Evolutionary conservation across 2,888 invertebrate genomes (phyloP).

Genomic region (Brassicogethes aeneus): DNA sequence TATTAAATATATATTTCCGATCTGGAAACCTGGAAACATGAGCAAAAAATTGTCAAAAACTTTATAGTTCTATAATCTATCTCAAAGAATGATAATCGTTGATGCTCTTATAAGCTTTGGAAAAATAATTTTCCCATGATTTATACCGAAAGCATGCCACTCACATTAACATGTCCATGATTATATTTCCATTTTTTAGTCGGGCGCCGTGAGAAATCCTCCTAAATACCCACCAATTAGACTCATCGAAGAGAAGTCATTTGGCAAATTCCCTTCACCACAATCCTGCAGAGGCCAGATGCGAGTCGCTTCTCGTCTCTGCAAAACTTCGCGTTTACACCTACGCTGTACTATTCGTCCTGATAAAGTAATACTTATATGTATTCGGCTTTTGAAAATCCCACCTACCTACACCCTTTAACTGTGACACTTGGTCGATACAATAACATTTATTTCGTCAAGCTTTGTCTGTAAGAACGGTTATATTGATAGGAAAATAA

Average conservation of each 20-base stretch:
- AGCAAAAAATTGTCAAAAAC: neutral
- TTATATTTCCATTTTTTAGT: too few relatives aligned
- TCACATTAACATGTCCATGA: too few relatives aligned
- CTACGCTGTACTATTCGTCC: neutral
- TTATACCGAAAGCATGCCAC: neutral
- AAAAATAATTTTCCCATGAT: neutral
- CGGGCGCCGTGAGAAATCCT: too few relatives aligned
- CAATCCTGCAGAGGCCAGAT: too few relatives aligned
- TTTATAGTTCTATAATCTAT: neutral
- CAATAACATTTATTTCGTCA: neutral
- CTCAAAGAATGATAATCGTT: neutral
- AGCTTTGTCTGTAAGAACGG: too few relatives aligned
- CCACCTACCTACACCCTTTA: too few relatives aligned
- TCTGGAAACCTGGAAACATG: neutral
- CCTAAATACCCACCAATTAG: too few relatives aligned
- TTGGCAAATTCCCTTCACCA: too few relatives aligned
- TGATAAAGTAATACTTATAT: too few relatives aligned
- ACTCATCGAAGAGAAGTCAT: too few relatives aligned
- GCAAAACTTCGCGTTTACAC: neutral
- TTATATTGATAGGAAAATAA: too few relatives aligned
- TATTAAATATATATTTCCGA: neutral
- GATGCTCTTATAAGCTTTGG: neutral
- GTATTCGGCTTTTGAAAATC: too few relatives aligned
- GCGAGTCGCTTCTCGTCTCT: neutral
- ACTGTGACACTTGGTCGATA: neutral